A percentile compares a stretch with the other conserved stretches of the same genome.
Evolutionary conservation across 2,113 vertebrate species (phyloP).

Genomic region (Bombycilla garrulus): DNA sequence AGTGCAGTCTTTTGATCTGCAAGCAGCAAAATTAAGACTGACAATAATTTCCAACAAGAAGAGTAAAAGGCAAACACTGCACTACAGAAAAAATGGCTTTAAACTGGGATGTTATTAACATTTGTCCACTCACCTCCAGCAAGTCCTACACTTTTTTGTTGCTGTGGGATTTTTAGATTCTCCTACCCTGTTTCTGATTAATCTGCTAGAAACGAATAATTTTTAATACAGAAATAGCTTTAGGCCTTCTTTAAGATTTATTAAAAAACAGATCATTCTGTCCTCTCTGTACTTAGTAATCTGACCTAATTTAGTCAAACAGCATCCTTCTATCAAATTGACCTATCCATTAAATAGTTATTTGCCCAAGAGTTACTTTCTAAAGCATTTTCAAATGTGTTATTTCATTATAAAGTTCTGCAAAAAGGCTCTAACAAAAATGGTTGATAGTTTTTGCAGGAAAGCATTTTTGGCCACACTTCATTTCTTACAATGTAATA

Average conservation of each 20-base stretch:
- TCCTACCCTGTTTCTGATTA: background rate
- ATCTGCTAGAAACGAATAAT: background rate
- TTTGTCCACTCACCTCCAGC: background rate
- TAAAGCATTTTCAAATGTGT: background rate
- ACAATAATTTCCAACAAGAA: background rate
- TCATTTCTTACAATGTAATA: background rate
- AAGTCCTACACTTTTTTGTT: background rate
- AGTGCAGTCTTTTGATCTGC: background rate
- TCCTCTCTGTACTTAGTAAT: background rate
- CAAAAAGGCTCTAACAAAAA: background rate
- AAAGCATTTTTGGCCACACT: background rate
- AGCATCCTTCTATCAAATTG: background rate
- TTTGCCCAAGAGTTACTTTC: background rate
- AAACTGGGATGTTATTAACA: background rate
- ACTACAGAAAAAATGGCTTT: background rate
- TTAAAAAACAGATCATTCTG: background rate
- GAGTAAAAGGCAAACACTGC: background rate
- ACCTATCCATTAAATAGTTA: background rate
- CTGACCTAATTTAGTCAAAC: background rate
- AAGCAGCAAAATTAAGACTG: background rate
- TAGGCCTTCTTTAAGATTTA: background rate
- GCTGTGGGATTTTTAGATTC: background rate
- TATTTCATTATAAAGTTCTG: background rate
- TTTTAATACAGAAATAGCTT: background rate
- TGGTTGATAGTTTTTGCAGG: background rate